Percentiles rank a stretch among this genome's conserved stretches.
These are phyloP conservation scores for Cephalopholis sonnerati DNA, from an alignment of 2,113 vertebrate genomes.

Conservation along the genomic window DNA sequence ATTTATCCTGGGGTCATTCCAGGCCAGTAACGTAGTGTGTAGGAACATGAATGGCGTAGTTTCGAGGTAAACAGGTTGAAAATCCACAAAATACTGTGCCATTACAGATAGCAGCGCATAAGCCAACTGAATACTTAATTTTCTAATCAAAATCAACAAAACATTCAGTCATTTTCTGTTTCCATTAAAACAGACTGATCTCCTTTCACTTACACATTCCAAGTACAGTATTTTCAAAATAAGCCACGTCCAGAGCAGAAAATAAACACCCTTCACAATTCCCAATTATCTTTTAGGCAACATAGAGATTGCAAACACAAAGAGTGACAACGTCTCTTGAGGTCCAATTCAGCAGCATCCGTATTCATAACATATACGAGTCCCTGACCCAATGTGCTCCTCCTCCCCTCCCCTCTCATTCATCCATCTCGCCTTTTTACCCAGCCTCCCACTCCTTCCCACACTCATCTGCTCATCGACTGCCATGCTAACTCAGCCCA, in stretches of 20 bases:
- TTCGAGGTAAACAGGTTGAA: neutral
- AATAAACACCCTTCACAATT: neutral
- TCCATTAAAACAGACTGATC: neutral
- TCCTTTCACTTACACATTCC: neutral
- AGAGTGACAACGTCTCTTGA: conserved; percentile 16
- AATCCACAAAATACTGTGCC: neutral
- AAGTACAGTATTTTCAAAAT: conserved; percentile 7
- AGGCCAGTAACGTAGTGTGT: neutral
- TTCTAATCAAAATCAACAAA: conserved; percentile 10
- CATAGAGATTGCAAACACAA: conserved; percentile 3
- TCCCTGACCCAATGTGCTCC: conserved; percentile 54
- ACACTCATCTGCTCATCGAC: conserved; percentile 59
- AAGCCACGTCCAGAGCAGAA: neutral
- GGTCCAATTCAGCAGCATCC: conserved; percentile 35
- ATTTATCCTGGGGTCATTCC: conserved; percentile 6
- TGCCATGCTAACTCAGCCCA: conserved; percentile 45
- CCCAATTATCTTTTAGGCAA: conserved; percentile 12
- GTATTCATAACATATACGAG: conserved; percentile 41
- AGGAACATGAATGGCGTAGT: neutral
- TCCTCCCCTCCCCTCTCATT: conserved; percentile 38
- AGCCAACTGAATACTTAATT: neutral
- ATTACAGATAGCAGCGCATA: too few relatives aligned
- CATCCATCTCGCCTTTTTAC: conserved; percentile 46
- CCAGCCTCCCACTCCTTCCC: conserved; percentile 60
- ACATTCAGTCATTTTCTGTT: conserved; percentile 1